Evolutionary conservation across 2,113 vertebrate species (phyloP).

Genomic region (Nyctibius bracteatus): DNA sequence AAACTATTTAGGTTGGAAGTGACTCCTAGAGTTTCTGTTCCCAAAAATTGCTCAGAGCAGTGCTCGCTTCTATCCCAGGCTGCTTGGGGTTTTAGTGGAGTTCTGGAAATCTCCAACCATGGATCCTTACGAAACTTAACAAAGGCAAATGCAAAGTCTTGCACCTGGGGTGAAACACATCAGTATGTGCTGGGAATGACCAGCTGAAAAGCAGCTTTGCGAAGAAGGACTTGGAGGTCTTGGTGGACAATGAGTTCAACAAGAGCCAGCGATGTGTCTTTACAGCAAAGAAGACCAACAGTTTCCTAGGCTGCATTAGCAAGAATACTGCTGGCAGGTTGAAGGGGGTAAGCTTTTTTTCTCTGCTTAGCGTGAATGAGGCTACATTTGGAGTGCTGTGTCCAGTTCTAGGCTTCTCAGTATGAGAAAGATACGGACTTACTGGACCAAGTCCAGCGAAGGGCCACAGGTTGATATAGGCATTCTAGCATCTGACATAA

Average conservation of each 20-base stretch:
- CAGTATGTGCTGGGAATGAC: background rate
- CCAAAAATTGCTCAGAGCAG: background rate
- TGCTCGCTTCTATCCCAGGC: background rate
- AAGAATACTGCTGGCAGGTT: background rate
- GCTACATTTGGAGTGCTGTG: background rate
- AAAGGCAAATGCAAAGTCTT: background rate
- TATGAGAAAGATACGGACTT: background rate
- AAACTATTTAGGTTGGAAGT: background rate
- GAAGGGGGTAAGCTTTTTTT: background rate
- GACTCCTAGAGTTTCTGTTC: background rate
- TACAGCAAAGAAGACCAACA: background rate
- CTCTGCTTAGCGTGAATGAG: background rate
- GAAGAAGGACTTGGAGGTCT: background rate
- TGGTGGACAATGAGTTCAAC: background rate
- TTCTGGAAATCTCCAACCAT: fast-evolving
- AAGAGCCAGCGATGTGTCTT: background rate
- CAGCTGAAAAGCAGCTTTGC: background rate
- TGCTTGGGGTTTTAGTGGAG: background rate
- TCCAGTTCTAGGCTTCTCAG: background rate
- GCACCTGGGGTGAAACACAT: background rate
- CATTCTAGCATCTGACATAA: background rate
- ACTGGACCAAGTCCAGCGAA: background rate
- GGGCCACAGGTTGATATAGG: background rate
- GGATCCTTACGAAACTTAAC: background rate
- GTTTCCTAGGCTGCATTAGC: background rate